A percentile compares a stretch with the other conserved stretches of the same genome.
Conservation (phyloP, 2,113 vertebrate species). For the Otus sunia region DNA sequence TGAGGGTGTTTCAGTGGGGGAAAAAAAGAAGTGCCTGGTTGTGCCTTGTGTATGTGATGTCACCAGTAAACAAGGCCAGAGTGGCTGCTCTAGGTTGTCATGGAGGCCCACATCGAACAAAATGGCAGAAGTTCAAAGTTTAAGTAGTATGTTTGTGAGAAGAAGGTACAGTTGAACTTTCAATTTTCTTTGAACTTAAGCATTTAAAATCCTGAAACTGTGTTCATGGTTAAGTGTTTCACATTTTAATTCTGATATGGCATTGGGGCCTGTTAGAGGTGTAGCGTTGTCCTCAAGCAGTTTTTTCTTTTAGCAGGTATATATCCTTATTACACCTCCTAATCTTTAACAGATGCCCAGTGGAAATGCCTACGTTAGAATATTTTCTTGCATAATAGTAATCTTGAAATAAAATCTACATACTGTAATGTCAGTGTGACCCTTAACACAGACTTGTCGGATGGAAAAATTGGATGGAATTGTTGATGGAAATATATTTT, state of each 20-base stretch:
- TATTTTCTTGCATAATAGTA: not conserved
- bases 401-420: rapidly evolving
- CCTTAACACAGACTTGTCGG: rapidly evolving
- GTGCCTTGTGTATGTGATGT: rapidly evolving
- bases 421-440: not conserved
- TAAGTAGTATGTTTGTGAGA: not conserved
- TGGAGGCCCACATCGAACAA: not conserved
- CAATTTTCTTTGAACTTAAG: rapidly evolving
- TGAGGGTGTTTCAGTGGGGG: rapidly evolving
- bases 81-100: not conserved
- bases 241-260: not conserved
- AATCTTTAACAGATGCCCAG: not conserved
- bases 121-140: not conserved
- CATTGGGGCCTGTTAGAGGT: not conserved
- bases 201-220: not conserved
- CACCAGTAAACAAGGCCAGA: not conserved
- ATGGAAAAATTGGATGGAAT: not conserved
- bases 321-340: not conserved
- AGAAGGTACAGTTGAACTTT: rapidly evolving
- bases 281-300: not conserved
- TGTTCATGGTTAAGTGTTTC: rapidly evolving
- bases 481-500: not conserved
- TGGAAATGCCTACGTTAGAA: not conserved
- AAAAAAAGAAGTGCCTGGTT: not conserved
- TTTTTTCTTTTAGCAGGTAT: not conserved